A percentile compares a stretch with the other conserved stretches of the same genome.
These are phyloP conservation scores for Siphonodentalium dalli DNA, from an alignment of 2,888 invertebrate genomes.

Conservation along the genomic window DNA sequence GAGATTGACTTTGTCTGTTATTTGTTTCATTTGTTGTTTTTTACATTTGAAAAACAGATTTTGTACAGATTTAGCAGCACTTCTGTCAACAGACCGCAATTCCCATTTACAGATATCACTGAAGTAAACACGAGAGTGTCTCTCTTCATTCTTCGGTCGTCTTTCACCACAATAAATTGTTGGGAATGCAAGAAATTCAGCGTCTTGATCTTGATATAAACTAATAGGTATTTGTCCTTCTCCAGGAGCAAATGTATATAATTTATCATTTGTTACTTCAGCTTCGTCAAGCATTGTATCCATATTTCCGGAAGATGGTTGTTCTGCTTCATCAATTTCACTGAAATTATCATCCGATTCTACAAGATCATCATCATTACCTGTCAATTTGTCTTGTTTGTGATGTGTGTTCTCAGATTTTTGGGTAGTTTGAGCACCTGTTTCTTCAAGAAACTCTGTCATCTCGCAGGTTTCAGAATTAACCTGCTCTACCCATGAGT, in stretches of 20 bases:
- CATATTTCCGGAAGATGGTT: no score
- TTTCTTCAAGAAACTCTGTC: no score
- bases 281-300: no score
- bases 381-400: no score
- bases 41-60: slow-evolving; percentile 22
- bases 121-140: slow-evolving; percentile 19
- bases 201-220: slow-evolving; percentile 17
- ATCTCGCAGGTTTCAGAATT: no score
- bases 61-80: slow-evolving; percentile 17
- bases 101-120: slow-evolving; percentile 28
- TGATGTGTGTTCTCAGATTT: no score
- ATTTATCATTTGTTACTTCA: no score
- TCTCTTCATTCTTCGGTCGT: slow-evolving; percentile 10
- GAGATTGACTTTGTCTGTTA: slow-evolving; percentile 20
- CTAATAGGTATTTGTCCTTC: slow-evolving; percentile 20
- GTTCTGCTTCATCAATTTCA: no score
- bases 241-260: slow-evolving; percentile 28
- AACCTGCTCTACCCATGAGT: neutral
- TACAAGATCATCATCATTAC: no score
- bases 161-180: slow-evolving; percentile 21
- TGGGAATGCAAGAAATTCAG: slow-evolving; percentile 11
- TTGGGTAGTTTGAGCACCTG: no score
- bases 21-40: slow-evolving; percentile 22
- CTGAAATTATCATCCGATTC: no score
- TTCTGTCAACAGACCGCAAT: slow-evolving; percentile 17